Evolutionary conservation across 2,888 invertebrate genomes (phyloP), one percentile per base, ranked within the genome.

Genomic region (Apamea anceps): DNA sequence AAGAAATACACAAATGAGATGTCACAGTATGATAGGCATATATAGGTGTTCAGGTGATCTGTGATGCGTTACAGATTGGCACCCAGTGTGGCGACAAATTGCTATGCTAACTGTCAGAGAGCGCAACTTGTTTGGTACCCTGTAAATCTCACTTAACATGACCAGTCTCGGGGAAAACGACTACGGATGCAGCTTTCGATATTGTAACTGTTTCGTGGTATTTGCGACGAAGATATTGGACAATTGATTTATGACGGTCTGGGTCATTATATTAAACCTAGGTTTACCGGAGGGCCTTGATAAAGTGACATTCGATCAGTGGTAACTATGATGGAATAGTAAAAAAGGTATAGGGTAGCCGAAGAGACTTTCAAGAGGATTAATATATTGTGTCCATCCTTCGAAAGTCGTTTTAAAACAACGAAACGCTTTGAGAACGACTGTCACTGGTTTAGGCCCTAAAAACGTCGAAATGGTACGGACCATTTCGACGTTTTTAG

Each of bases 31-130:
- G 79, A 60, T 81, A 85, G 79, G 13, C 81, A 72, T 77, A 86
- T 80, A 82, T 80, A 87, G 86, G 88, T 87, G 72, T 83, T 90
- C 88, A 90, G 81, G 74, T 13, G 68, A 71, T 73, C 79, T 89
- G 78, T 90, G 73, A 81, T 74, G 81, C 89, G 78, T 86, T 76
- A 79, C 90, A 86, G 90, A 90, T 90, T 90, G 88, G 79, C 75
- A 80, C 77, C 72, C 54, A 71, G 54, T 72, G 72, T 90, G 79
- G 90, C 91, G 90, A 84, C 79, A 90, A 90, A 91, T 90, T 90
- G 82, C 72, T 80, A 84, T 74, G 70, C 66, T 86, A 78, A 79
- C 82, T 82, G 81, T 77, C 84, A 78, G 88, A 90, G 88, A 88
- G 84, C 70, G 75, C 78, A 84, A 87, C 84, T 74, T 82, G 51